These are phyloP conservation scores for Apaloderma vittatum DNA, from an alignment of 2,113 vertebrate species.

Conservation along the genomic window DNA sequence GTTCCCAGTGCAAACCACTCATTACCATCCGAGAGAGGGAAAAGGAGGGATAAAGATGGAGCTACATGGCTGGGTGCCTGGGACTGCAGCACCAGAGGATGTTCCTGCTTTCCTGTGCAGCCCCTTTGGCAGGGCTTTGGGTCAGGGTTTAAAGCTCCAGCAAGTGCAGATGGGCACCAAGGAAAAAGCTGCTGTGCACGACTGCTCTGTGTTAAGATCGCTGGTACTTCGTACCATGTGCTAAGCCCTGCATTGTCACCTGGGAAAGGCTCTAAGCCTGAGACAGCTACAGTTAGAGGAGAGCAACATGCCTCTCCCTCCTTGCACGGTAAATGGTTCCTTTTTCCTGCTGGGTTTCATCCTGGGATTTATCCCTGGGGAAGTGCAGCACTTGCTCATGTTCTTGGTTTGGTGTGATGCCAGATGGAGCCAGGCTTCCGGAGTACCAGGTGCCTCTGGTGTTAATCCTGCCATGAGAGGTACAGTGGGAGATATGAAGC, in stretches of 20 bases:
- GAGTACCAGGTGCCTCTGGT: not conserved
- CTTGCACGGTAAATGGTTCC: not conserved
- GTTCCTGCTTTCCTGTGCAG: not conserved
- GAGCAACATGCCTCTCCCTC: not conserved
- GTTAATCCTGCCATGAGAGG: not conserved
- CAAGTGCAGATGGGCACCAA: not conserved
- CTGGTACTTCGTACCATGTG: not conserved
- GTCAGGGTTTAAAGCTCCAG: not conserved
- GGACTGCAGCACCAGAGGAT: not conserved
- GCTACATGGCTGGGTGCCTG: not conserved
- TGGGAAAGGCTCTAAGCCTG: not conserved
- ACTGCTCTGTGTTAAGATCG: not conserved
- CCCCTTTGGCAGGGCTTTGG: not conserved
- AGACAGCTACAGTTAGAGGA: not conserved
- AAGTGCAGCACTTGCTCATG: not conserved
- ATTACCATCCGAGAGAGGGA: slow-evolving; percentile 72
- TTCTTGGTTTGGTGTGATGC: not conserved
- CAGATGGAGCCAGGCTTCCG: not conserved
- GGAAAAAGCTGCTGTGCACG: too few species aligned
- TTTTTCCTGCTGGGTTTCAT: not conserved
- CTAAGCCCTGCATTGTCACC: not conserved
- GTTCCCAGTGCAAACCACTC: slow-evolving; percentile 88
- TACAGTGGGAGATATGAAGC: not conserved
- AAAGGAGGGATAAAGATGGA: slow-evolving; percentile 21
- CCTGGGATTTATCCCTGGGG: not conserved